These are phyloP conservation scores for Lycaon pictus DNA, from an alignment of 2,113 vertebrate species.

Conservation along the genomic window DNA sequence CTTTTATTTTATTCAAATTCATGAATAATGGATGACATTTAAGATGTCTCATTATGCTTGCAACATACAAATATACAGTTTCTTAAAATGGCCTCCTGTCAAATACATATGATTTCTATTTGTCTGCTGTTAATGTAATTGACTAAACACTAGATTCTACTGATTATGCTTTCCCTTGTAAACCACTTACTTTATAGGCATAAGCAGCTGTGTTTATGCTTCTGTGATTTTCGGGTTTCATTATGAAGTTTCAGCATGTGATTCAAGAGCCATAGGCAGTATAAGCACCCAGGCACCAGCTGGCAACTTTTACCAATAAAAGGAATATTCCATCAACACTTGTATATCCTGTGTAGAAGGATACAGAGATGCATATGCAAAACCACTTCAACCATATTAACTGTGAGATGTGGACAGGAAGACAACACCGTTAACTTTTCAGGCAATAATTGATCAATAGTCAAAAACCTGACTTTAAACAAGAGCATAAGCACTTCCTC, in stretches of 20 bases:
- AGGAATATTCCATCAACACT: slow-evolving; percentile 62
- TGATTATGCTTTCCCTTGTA: slow-evolving; percentile 85
- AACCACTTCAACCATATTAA: not conserved
- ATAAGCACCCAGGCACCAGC: slow-evolving; percentile 69
- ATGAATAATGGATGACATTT: slow-evolving; percentile 86
- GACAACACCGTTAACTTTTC: not conserved
- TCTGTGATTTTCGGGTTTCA: slow-evolving; percentile 80
- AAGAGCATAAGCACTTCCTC: not conserved
- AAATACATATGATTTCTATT: slow-evolving; percentile 81
- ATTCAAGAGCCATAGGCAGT: slow-evolving; percentile 72
- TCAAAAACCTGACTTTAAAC: not conserved
- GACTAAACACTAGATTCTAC: slow-evolving; percentile 84
- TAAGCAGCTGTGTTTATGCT: slow-evolving; percentile 85
- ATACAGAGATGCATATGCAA: not conserved
- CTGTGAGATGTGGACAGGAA: not conserved
- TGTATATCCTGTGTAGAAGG: not conserved
- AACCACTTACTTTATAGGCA: slow-evolving; percentile 82
- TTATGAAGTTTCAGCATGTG: slow-evolving; percentile 81
- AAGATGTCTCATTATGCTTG: slow-evolving; percentile 76
- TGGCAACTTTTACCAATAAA: slow-evolving; percentile 76
- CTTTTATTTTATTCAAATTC: slow-evolving; percentile 81
- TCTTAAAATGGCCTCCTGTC: slow-evolving; percentile 81
- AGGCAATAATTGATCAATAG: not conserved
- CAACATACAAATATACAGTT: slow-evolving; percentile 79
- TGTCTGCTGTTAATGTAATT: slow-evolving; percentile 86